phyloP scores from a whole-genome alignment of 2,797 vertebrate genomes.

The Mus spretus region DNA sequence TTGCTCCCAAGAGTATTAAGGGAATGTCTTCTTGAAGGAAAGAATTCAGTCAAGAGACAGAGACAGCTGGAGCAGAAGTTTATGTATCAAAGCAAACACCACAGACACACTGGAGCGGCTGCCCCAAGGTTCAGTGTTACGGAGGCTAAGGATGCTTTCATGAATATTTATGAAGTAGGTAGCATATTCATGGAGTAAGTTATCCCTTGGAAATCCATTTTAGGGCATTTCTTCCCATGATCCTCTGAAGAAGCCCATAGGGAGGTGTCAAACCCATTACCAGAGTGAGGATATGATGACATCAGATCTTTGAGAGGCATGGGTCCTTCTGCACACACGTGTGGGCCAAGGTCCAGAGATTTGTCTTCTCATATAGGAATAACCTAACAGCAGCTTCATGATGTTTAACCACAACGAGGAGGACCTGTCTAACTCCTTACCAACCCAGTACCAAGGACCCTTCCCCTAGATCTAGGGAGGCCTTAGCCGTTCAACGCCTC shows the following conservation, averaged over 20 bases:
- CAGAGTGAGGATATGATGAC: neutral
- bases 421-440: neutral
- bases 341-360: neutral
- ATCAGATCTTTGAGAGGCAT: neutral
- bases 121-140: neutral
- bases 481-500: accelerated
- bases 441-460: neutral
- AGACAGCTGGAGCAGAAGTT: neutral
- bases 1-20: neutral
- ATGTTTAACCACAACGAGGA: neutral
- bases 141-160: neutral
- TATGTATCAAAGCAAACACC: neutral
- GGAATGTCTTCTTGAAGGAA: neutral
- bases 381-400: neutral
- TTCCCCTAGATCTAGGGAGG: neutral
- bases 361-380: no score
- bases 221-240: neutral
- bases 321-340: neutral
- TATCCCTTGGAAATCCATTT: neutral
- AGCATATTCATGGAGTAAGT: neutral
- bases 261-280: neutral
- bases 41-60: neutral
- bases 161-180: slow-evolving; percentile 10
- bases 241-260: neutral
- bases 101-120: no score